These are phyloP conservation scores for Acipenser ruthenus DNA, from an alignment of 2,797 vertebrate genomes.

Conservation along the genomic window DNA sequence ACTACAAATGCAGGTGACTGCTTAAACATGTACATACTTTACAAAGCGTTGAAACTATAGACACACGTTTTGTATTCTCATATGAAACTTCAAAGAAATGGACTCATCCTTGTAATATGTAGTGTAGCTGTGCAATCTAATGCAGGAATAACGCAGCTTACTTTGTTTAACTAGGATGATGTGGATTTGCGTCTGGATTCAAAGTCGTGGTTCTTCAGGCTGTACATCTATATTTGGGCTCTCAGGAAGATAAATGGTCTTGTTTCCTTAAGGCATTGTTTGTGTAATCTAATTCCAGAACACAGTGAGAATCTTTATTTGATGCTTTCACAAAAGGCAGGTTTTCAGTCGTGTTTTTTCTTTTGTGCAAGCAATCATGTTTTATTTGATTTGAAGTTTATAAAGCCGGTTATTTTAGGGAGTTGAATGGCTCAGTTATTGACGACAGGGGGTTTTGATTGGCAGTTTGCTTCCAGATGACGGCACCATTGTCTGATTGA, in stretches of 20 bases:
- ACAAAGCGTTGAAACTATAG: slow-evolving; percentile 5
- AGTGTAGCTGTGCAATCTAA: slow-evolving; percentile 38
- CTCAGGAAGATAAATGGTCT: slow-evolving; percentile 27
- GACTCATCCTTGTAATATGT: slow-evolving; percentile 36
- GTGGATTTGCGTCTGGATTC: slow-evolving; percentile 36
- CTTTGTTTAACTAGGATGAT: slow-evolving; percentile 56
- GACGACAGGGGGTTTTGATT: too few relatives aligned
- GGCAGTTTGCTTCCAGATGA: too few relatives aligned
- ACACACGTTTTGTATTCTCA: not conserved
- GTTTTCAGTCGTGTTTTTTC: too few relatives aligned
- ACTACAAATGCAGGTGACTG: not conserved
- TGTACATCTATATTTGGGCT: slow-evolving; percentile 34
- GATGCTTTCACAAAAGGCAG: too few relatives aligned
- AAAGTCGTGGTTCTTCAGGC: slow-evolving; percentile 24
- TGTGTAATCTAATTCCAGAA: slow-evolving; percentile 40
- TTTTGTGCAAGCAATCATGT: too few relatives aligned
- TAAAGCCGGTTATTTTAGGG: too few relatives aligned
- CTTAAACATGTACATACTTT: not conserved
- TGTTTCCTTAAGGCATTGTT: slow-evolving; percentile 23
- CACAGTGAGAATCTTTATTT: slow-evolving; percentile 1
- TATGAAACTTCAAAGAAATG: not conserved
- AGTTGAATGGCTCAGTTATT: too few relatives aligned
- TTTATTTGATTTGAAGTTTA: too few relatives aligned
- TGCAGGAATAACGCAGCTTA: slow-evolving; percentile 41
- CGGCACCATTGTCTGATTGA: too few relatives aligned